Percentiles rank a stretch among this genome's conserved stretches.
phyloP scores from a whole-genome alignment of 2,113 vertebrate species.

The Micronisus gabar region DNA sequence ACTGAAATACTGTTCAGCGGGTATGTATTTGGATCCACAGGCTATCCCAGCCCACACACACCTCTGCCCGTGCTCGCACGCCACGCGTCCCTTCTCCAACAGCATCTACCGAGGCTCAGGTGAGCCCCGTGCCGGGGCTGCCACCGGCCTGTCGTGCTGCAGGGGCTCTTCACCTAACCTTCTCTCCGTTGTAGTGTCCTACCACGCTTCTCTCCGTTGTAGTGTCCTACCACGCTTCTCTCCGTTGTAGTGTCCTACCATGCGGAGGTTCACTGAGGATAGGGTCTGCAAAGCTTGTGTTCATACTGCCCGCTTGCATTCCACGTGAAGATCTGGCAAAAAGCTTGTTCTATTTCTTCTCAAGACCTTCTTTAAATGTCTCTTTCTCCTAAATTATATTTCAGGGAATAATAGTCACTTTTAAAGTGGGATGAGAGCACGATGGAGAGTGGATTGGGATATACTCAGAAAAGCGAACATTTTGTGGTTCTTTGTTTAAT shows the following conservation, averaged over 20 bases:
- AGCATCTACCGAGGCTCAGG: not conserved
- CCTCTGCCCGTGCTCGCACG: fast-evolving
- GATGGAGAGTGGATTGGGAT: not conserved
- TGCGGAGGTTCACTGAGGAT: not conserved
- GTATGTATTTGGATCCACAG: not conserved
- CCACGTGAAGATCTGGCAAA: fast-evolving
- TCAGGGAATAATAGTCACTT: not conserved
- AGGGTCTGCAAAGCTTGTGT: not conserved
- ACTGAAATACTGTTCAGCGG: not conserved
- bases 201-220: no score
- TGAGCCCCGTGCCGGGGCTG: not conserved
- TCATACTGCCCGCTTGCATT: not conserved
- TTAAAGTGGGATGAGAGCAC: not conserved
- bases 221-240: no score
- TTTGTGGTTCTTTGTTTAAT: not conserved
- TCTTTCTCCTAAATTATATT: not conserved
- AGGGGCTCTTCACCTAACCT: not conserved
- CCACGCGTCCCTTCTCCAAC: fast-evolving
- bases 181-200: no score
- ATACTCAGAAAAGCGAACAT: not conserved
- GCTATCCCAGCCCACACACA: not conserved
- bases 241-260: no score
- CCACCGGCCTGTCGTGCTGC: not conserved
- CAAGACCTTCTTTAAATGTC: not conserved
- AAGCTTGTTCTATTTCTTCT: not conserved